Evolutionary conservation across 2,888 invertebrate genomes (phyloP), one percentile per base, ranked within the genome.

Genomic region (Acrobasis suavella): DNA sequence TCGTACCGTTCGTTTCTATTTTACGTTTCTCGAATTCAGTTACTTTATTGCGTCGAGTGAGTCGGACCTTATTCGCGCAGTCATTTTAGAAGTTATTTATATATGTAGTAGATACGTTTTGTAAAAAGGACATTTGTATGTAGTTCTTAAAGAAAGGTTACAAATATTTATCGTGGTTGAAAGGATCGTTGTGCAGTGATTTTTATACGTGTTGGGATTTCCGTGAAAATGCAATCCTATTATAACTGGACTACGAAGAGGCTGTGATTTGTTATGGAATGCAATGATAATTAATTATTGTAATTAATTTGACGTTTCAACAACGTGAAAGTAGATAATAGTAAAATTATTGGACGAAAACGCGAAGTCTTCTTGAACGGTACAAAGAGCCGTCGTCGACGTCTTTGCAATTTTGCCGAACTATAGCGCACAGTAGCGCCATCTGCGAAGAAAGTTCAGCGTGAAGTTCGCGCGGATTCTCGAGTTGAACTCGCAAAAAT

Each of bases 1-100:
- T 85, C 86, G 85, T 85, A 85, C 88, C 86, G 90, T 91, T 91
- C 86, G 90, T 91, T 91, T 91, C 91, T 91, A 91, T 91, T 92
- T 91, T 91, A 90, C 89, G 90, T 91, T 91, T 89, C 87, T 85
- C 83, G 79, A 83, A 82, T 85, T 91, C 85, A 91, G 90, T 91
- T 87, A 83, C 81, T 86, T 83, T 86, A 82, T 72, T 83, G 90
- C 91, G 89, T 72, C 80, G 86, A 84, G 82, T 79, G 85, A 73
- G 82, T 70, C 12, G 64, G 70, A 67, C 81, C 78, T 82, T 83
- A 78, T 80, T 83, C 82, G 85, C 85, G 88, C 83, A 75, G 78
- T 80, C 78, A 79, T 85, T 88, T 87, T 87, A 77, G 82, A 82
- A 81, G 81, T 85, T 84, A 83, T 83, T 83, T 84, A 78, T 80